A percentile compares a stretch with the other conserved stretches of the same genome.
phyloP scores from a whole-genome alignment of 1,140 invertebrate genomes.

The Coboldia fuscipes region DNA sequence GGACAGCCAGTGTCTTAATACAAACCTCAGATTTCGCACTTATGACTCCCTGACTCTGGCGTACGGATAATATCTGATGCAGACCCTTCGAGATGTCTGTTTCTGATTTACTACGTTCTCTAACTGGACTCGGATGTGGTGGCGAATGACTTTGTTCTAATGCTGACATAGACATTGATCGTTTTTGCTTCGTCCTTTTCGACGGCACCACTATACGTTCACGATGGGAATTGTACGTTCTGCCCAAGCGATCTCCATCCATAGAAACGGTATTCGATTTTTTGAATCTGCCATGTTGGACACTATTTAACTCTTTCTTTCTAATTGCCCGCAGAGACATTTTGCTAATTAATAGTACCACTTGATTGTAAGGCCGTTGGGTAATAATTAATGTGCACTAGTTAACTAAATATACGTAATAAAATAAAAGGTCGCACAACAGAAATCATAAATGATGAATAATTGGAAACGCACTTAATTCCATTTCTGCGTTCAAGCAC shows the following conservation, averaged over 20 bases:
- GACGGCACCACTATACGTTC: slow-evolving; percentile 5
- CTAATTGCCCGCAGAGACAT: slow-evolving; percentile 19
- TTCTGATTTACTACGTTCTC: not conserved
- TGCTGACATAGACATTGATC: slow-evolving; percentile 4
- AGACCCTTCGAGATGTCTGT: not conserved
- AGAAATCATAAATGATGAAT: too few species aligned
- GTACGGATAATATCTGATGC: slow-evolving; percentile 3
- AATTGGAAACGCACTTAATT: too few species aligned
- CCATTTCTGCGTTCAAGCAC: too few species aligned
- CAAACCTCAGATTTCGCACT: slow-evolving; percentile 19
- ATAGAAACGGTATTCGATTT: slow-evolving; percentile 6
- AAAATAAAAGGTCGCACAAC: too few species aligned
- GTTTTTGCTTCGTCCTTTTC: slow-evolving; percentile 4
- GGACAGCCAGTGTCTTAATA: slow-evolving; percentile 14
- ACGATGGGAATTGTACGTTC: slow-evolving; percentile 3
- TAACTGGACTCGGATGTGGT: not conserved
- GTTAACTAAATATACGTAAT: too few species aligned
- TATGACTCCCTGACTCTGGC: slow-evolving; percentile 4
- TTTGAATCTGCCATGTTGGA: slow-evolving; percentile 7
- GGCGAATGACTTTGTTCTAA: not conserved
- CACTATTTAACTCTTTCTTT: slow-evolving; percentile 11
- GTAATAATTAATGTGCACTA: too few species aligned
- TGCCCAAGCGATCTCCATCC: slow-evolving; percentile 1
- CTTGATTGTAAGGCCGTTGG: too few species aligned
- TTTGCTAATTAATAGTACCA: too few species aligned